These are phyloP conservation scores for Bos javanicus DNA, from an alignment of 2,113 vertebrate species.

Conservation along the genomic window DNA sequence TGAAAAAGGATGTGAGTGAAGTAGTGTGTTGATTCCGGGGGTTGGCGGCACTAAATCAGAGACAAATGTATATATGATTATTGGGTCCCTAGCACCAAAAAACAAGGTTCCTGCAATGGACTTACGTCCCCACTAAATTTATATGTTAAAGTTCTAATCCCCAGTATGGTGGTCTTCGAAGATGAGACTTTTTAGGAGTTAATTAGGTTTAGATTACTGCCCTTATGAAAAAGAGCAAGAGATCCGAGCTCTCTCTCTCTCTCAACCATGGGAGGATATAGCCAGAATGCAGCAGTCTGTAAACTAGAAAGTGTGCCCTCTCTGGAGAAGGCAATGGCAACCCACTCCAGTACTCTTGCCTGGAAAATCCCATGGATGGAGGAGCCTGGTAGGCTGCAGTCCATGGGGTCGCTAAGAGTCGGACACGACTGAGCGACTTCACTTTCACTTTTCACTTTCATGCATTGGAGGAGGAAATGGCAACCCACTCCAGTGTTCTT, in stretches of 20 bases:
- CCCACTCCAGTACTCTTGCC: too few relatives aligned
- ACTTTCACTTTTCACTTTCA: too few relatives aligned
- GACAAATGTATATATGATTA: not conserved
- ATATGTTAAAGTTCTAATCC: not conserved
- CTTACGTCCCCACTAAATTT: not conserved
- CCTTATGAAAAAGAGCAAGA: not conserved
- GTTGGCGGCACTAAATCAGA: not conserved
- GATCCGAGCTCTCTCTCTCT: not conserved
- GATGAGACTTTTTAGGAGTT: not conserved
- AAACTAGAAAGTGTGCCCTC: not conserved
- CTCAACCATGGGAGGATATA: not conserved
- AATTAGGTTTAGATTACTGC: not conserved
- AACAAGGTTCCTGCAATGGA: not conserved
- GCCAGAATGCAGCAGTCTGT: not conserved
- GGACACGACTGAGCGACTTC: too few relatives aligned
- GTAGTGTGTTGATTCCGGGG: not conserved
- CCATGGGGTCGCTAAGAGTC: too few relatives aligned
- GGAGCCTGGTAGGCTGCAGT: too few relatives aligned
- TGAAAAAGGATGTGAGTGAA: not conserved
- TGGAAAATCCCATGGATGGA: too few relatives aligned
- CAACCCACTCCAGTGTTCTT: too few relatives aligned
- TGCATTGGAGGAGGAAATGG: too few relatives aligned
- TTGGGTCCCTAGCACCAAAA: not conserved
- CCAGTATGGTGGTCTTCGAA: not conserved
- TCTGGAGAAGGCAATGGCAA: not conserved